Percentiles rank a stretch among this genome's conserved stretches.
phyloP scores from a whole-genome alignment of 2,797 vertebrate species.

The Gallirallus australis region DNA sequence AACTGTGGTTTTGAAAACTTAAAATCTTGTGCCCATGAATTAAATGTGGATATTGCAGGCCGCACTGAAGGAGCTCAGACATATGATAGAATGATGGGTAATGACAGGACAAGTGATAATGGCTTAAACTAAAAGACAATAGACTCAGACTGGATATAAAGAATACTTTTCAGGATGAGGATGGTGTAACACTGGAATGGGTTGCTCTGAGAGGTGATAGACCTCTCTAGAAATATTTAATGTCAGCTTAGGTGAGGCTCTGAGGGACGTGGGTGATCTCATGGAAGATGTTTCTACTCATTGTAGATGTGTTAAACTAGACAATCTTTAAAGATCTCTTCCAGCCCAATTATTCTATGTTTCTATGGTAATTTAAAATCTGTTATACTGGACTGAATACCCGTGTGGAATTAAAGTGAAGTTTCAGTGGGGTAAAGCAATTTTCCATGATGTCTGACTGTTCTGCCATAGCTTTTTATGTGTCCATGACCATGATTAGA shows the following conservation, averaged over 20 bases:
- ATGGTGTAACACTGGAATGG: background rate
- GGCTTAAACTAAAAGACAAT: background rate
- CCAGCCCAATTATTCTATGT: background rate
- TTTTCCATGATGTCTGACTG: background rate
- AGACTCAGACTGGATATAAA: background rate
- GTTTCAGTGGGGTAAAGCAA: background rate
- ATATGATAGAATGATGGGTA: too few species aligned
- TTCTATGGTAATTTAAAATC: background rate
- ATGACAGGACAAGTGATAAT: background rate
- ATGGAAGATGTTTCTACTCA: background rate
- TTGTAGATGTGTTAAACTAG: background rate
- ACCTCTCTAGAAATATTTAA: background rate
- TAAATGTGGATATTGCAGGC: background rate
- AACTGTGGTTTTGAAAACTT: background rate
- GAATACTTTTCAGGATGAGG: background rate
- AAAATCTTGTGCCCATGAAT: background rate
- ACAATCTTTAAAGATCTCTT: background rate
- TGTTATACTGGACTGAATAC: background rate
- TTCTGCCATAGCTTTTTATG: background rate
- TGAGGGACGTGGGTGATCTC: background rate
- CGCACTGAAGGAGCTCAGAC: background rate
- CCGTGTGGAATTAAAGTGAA: background rate
- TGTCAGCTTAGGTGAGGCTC: background rate
- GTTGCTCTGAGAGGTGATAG: background rate
- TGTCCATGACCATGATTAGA: background rate